Evolutionary conservation across 2,113 vertebrate species (phyloP).

Genomic region (Cottus gobio): DNA sequence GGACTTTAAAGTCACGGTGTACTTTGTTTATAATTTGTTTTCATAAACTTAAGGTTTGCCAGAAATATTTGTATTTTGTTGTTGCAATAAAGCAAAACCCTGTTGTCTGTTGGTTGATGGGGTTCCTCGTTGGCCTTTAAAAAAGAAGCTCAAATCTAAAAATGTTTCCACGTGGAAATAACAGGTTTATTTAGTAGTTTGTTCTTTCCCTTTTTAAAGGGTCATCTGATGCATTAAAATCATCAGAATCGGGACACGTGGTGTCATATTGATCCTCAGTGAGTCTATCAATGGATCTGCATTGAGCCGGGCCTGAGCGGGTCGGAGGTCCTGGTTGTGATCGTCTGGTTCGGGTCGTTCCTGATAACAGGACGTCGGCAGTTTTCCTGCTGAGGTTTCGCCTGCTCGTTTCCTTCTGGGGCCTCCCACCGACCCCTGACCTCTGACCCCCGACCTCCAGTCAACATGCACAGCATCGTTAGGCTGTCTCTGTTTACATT

Average conservation of each 20-base stretch:
- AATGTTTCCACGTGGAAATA: not conserved
- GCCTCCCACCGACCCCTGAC: constrained; percentile 2
- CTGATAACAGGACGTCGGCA: constrained; percentile 51
- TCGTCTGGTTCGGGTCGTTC: constrained; percentile 4
- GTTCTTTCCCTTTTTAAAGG: not conserved
- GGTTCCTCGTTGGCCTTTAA: no score
- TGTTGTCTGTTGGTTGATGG: no score
- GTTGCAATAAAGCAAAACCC: no score
- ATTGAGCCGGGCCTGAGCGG: no score
- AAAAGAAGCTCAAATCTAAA: not conserved
- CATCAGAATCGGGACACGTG: not conserved
- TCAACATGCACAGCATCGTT: not conserved
- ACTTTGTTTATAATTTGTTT: no score
- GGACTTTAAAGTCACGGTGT: no score
- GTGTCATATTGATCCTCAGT: not conserved
- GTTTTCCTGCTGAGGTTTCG: constrained; percentile 69
- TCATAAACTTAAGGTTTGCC: no score
- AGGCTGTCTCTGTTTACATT: not conserved
- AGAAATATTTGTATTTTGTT: no score
- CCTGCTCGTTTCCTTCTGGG: constrained; percentile 51
- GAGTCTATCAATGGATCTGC: not conserved
- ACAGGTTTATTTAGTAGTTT: not conserved
- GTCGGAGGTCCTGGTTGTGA: not conserved
- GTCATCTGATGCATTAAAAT: not conserved
- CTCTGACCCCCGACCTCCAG: not conserved